Base-by-base conservation (phyloP, 2,797 vertebrate species). In the Argentina silus region DNA sequence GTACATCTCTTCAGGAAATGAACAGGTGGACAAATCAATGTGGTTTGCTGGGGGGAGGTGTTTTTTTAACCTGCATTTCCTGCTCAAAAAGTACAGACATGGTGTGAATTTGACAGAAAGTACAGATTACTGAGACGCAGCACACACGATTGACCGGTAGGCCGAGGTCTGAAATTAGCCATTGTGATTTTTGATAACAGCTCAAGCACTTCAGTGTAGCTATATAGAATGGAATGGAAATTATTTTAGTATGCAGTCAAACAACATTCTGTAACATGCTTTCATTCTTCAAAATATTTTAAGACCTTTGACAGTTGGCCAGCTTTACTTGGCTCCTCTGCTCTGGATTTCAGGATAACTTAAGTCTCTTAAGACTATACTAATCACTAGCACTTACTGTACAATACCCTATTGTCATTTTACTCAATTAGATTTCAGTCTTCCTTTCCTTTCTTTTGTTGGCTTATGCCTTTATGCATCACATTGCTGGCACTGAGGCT, bases 1-100 rank as follows among this genome's bases (percentile, higher is more conserved):
- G 19, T 21, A 47, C 17, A 47, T 14, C 45, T 11, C 17, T 21
- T 21, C 65, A 51, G 65, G 21, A 67, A 67, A 51, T 51, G 21
- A 67, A 53, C 65, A 42, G 23, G 47, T 51, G 7, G 12, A 67
- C 17, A 65, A 45, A 65, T 10, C 19, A 27, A 27, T 66, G 64
- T 66, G 11, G 43, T 65, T n/a, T 19, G 44, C 63, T 11, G 43
- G 10, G 8, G 43, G 43, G 44, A 47, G 5, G 43, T 42, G 43
- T 17, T 47, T 66, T 23, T 50, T 66, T 50, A 44, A 10, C 17
- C 14, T 66, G 4, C 3, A 50, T 50, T 66, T 66, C 19, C 10
- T 6, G 19, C 45, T 14, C 63, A 23, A 66, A 12, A 48, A 47
- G 44, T 66, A 21, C 45, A 66, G 47, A 14, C 11, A 51, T 50